Base-by-base conservation (phyloP, 2,113 vertebrate genomes). In the Scortum barcoo region DNA sequence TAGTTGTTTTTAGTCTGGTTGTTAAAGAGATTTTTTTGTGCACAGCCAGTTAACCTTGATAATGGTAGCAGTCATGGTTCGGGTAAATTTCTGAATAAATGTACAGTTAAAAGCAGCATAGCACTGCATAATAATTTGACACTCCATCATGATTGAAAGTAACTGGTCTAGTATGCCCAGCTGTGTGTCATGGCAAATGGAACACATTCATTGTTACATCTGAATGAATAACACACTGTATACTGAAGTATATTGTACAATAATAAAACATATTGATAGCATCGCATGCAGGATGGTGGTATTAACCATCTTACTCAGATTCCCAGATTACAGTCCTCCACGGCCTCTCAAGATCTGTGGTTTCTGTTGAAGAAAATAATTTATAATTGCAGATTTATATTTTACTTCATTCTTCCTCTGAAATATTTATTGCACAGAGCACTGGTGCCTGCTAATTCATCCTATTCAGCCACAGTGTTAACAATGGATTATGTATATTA, bases 241-340 rank as follows among this genome's bases (percentile, higher is more conserved):
- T 17, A 44, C 20, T 51, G 36, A 7, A 1, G 6, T 68, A 36
- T 24, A 53, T 17, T 36, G 12, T 36, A n/a, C 61, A 13, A 33
- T 36, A 20, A 5, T 22, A 33, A 33, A 68, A 11, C 26, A 33
- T 48, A 11, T 30, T 24, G 17, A 44, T 10, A 46, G 11, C 4
- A 42, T 17, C 22, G 19, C n/a, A 28, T 40, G 24, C 11, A 61
- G 38, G 28, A 48, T 26, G 11, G 53, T 42, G 40, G 40, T 12
- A 12, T 12, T 48, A 10, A 26, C 7, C 8, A 24, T 22, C 90
- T 85, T 85, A 94, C 93, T 73, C 46, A 36, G 77, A 42, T 38
- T 82, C 69, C 93, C 93, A 94, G 40, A 13, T 46, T 2, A 93
- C 14, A 7, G n/a, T 80, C 69, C 93, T 92, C 93, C 93, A 94